Evolutionary conservation across 2,888 invertebrate genomes (phyloP), one percentile per base, ranked within the genome.

Genomic region (Aromia moschata): DNA sequence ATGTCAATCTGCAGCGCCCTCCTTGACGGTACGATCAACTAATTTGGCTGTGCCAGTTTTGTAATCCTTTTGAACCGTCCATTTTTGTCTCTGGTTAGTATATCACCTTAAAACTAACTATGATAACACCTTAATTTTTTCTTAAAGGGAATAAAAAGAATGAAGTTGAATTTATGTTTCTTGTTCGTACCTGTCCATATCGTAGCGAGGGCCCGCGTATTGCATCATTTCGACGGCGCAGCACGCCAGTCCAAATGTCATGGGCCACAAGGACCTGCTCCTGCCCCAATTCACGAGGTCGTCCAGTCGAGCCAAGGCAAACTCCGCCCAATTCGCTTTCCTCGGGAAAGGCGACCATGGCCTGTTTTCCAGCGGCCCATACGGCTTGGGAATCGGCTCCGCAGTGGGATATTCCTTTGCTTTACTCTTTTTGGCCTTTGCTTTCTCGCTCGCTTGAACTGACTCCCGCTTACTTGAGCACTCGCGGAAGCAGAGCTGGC

Each of bases 141-240:
- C n/a, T n/a, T n/a, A n/a, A n/a, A n/a, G n/a, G n/a, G n/a, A n/a
- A n/a, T n/a, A n/a, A n/a, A n/a, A n/a, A n/a, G n/a, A n/a, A n/a
- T n/a, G n/a, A n/a, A n/a, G n/a, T n/a, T n/a, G n/a, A n/a, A n/a
- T n/a, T n/a, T n/a, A n/a, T n/a, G n/a, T n/a, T n/a, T n/a, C n/a
- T 25, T 5, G 25, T 69, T 54, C 85, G 52, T 59, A 71, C 71
- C 71, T 80, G 75, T 88, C 88, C 86, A 89, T 87, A 74, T 89
- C 89, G 72, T 89, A 92, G 79, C 88, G 77, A 0, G 88, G 87
- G 1, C 87, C 87, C 47, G 88, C 88, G 69, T 87, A 84, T 71
- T 88, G 87, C 87, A 87, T 87, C 87, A 87, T 87, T 77, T 88
- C 88, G 1, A 88, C 85, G 55, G 87, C 87, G 77, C 87, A 88